Conservation (phyloP, 1,140 invertebrate species). For the Brachionus manjavacas region DNA sequence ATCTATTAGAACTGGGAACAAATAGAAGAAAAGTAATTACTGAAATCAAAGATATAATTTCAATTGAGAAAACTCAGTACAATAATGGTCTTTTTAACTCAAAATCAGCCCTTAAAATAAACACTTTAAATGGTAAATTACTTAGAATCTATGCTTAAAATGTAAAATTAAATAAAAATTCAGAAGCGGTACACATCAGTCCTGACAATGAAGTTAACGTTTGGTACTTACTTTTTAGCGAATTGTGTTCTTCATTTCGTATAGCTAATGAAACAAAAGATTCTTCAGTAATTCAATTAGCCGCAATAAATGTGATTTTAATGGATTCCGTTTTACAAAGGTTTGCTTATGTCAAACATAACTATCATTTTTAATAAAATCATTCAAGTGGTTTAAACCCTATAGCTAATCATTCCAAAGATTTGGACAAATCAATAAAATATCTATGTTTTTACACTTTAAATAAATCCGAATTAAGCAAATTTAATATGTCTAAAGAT, state of each 20-base stretch:
- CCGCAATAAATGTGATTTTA: slow-evolving; percentile 26
- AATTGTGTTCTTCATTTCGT: background rate
- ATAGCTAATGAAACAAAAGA: slow-evolving; percentile 35
- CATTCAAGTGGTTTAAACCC: background rate
- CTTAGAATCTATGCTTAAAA: background rate
- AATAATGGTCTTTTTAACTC: background rate
- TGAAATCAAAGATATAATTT: slow-evolving; percentile 22
- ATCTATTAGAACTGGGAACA: slow-evolving; percentile 19
- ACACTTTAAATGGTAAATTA: background rate
- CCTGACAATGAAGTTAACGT: slow-evolving; percentile 12
- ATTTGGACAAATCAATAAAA: slow-evolving; percentile 11
- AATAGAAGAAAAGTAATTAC: slow-evolving; percentile 28
- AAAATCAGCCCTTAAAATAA: slow-evolving; percentile 19
- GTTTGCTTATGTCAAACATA: background rate
- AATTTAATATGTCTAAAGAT: background rate
- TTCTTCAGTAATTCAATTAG: slow-evolving; percentile 2
- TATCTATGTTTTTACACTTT: background rate
- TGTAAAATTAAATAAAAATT: background rate
- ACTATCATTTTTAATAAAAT: background rate
- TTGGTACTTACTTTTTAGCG: slow-evolving; percentile 24
- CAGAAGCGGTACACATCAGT: background rate
- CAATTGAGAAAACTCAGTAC: slow-evolving; percentile 18
- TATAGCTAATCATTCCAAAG: background rate
- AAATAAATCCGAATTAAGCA: background rate
- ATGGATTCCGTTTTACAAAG: background rate